These are phyloP conservation scores for Dasyprocta punctata DNA, from an alignment of 2,113 vertebrate species.

Conservation along the genomic window DNA sequence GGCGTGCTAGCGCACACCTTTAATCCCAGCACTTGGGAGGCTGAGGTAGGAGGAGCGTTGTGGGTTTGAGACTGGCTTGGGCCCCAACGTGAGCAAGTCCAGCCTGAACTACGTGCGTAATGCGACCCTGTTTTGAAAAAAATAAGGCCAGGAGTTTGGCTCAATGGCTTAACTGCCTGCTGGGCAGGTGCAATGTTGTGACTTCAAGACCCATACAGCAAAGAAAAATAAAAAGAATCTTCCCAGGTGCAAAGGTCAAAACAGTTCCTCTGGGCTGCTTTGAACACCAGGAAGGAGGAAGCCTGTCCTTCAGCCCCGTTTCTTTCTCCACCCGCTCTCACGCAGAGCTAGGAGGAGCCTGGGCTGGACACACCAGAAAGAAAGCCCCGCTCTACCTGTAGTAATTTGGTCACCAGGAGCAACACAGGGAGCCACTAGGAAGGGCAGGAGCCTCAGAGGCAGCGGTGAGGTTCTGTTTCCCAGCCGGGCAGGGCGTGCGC, in stretches of 20 bases:
- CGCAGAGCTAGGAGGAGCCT: neutral
- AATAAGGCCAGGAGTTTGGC: too few relatives aligned
- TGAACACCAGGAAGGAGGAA: neutral
- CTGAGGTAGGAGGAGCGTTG: too few relatives aligned
- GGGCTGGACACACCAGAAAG: neutral
- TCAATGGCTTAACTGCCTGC: too few relatives aligned
- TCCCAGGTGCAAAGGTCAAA: neutral
- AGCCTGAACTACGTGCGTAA: too few relatives aligned
- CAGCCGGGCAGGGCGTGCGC: too few relatives aligned
- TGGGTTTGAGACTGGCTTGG: too few relatives aligned
- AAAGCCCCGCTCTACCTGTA: neutral
- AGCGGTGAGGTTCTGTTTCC: neutral
- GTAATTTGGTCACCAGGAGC: neutral
- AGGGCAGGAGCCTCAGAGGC: neutral
- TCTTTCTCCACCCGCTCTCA: neutral
- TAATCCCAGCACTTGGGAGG: too few relatives aligned
- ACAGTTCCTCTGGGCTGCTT: neutral
- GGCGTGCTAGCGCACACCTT: too few relatives aligned
- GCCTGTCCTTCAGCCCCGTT: neutral
- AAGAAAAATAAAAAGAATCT: neutral
- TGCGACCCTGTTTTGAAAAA: too few relatives aligned
- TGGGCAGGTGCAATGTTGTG: too few relatives aligned
- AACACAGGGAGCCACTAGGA: neutral
- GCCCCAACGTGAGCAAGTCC: too few relatives aligned
- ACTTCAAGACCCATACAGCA: too few relatives aligned